Percentiles rank a stretch among this genome's conserved stretches.
These are phyloP conservation scores for Ophiothrix spiculata DNA, from an alignment of 35 echinoderm and acorn worm genomes.

Conservation along the genomic window DNA sequence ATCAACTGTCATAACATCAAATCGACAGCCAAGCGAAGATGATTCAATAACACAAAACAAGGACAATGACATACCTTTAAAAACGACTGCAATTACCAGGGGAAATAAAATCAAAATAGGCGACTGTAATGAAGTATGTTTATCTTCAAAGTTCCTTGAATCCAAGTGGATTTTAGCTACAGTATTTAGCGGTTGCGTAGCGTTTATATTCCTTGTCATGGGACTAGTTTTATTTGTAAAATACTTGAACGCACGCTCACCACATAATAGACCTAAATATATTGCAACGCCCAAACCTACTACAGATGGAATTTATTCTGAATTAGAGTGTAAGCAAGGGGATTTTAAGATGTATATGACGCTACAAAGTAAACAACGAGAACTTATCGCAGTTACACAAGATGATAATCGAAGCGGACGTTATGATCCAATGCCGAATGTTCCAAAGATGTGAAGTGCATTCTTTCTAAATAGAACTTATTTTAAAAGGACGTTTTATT, in stretches of 20 bases:
- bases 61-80: background rate
- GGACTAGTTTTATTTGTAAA: conserved; percentile 12
- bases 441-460: conserved; percentile 1
- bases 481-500: background rate
- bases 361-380: background rate
- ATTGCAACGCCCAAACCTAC: background rate
- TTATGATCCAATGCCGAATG: conserved; percentile 5
- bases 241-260: background rate
- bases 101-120: background rate
- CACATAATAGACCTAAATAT: background rate
- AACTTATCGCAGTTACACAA: background rate
- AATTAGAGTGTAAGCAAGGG: background rate
- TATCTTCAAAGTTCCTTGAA: background rate
- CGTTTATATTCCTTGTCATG: background rate
- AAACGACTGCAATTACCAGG: background rate
- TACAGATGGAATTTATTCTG: background rate
- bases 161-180: background rate
- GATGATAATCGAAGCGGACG: background rate
- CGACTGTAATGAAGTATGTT: conserved; percentile 1
- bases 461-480: background rate
- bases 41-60: background rate
- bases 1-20: background rate
- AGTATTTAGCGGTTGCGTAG: background rate
- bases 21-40: background rate
- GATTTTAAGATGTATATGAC: background rate